Percentiles rank a stretch among this genome's conserved stretches.
phyloP scores from a whole-genome alignment of 2,113 vertebrate genomes.

The Heterotis niloticus region DNA sequence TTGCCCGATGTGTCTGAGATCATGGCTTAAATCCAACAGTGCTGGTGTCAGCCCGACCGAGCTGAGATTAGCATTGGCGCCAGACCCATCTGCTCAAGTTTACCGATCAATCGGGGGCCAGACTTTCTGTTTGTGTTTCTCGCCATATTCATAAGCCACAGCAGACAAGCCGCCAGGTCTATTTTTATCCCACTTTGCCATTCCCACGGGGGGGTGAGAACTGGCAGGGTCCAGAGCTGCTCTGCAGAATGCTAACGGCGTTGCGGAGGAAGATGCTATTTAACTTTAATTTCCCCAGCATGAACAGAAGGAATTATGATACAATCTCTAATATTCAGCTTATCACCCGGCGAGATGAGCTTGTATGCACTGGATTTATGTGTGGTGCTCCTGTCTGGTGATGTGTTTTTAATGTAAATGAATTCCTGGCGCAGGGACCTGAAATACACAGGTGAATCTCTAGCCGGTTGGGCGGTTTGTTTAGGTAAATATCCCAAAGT shows the following conservation, averaged over 20 bases:
- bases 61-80: neutral
- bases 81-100: slow-evolving; percentile 25
- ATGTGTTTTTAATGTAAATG: too few relatives aligned
- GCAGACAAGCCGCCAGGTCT: slow-evolving; percentile 12
- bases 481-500: too few relatives aligned
- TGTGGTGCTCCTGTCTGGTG: too few relatives aligned
- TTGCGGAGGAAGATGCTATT: neutral
- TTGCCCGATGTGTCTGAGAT: neutral
- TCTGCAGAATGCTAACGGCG: slow-evolving; percentile 9
- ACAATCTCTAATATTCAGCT: neutral
- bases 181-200: slow-evolving; percentile 23
- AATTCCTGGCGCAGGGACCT: too few relatives aligned
- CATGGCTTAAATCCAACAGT: neutral
- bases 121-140: slow-evolving; percentile 19
- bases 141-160: slow-evolving; percentile 30
- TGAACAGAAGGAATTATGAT: slow-evolving; percentile 2
- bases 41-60: neutral
- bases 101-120: slow-evolving; percentile 17
- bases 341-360: neutral
- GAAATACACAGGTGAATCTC: too few relatives aligned
- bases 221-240: slow-evolving; percentile 14
- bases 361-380: too few relatives aligned
- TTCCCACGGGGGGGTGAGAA: slow-evolving; percentile 8
- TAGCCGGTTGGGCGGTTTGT: too few relatives aligned
- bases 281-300: neutral